Evolutionary conservation across 2,888 invertebrate species (phyloP), one percentile per base, ranked within the genome.

Genomic region (Hartigia nigra): DNA sequence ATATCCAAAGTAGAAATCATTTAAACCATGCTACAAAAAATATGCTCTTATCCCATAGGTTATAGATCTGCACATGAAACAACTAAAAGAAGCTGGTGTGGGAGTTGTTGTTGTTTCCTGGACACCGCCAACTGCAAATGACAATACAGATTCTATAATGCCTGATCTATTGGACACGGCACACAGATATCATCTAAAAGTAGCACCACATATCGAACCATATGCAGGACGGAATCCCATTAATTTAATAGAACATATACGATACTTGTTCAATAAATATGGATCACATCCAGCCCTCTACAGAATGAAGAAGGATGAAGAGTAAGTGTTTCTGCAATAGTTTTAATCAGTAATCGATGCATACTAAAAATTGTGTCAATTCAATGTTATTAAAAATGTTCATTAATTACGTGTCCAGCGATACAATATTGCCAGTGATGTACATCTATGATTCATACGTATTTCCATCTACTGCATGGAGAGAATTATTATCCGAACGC

Each of bases 371-470:
- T 37, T 75, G 35, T 75, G 69, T 74, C 34, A 69, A 12, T 78
- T 74, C 14, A 39, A 55, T 39, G 14, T 76, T 4, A 39, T 76
- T 12, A 75, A 76, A 32, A 11, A 70, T 77, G 3, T 35, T 23
- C 12, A 75, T 36, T 36, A 32, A 14, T 70, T 70, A 4, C 32
- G 23, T 72, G 12, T 86, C 11, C 81, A 90, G 89, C 70, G 89
- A 88, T 5, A 88, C 88, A 39, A 84, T 89, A 77, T 82, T 93
- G 75, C 95, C 95, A n/a, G 91, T 95, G 55, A 93, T 94, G 85
- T 95, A 95, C 86, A 92, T 95, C 32, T 95, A 94, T 88, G 95
- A 95, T 88, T 94, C 95, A 0, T 95, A 95, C 84, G 92, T 92
- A 77, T 92, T 94, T 31, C 91, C 92, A 69, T 90, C 92, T 14